phyloP scores from a whole-genome alignment of 2,888 invertebrate species.

The Hirtodrosophila confusa region DNA sequence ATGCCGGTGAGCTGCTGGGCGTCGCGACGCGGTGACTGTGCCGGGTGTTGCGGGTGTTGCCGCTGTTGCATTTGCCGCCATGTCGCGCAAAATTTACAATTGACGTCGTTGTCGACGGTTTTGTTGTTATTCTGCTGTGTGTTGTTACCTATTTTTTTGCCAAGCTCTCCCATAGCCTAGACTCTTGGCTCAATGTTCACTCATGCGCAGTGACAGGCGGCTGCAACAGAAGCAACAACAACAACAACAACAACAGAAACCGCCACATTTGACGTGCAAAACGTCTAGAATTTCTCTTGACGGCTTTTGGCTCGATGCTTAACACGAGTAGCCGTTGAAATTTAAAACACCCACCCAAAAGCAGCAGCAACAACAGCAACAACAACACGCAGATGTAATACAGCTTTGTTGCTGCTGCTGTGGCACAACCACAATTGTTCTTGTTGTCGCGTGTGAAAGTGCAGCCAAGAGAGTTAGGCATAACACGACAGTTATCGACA shows the following conservation, averaged over 20 bases:
- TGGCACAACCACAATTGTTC: constrained; percentile 22
- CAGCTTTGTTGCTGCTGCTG: constrained; percentile 14
- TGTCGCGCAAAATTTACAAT: constrained; percentile 74
- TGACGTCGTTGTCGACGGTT: constrained; percentile 63
- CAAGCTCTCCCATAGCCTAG: constrained; percentile 38
- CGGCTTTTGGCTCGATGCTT: constrained; percentile 63
- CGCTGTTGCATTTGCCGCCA: constrained; percentile 61
- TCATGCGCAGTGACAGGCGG: constrained; percentile 75
- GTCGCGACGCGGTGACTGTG: constrained; percentile 3
- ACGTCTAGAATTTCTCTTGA: constrained; percentile 77
- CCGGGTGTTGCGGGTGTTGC: constrained; percentile 16
- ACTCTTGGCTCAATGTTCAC: constrained; percentile 70
- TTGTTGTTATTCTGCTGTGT: constrained; percentile 22
- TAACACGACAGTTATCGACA: constrained; percentile 25
- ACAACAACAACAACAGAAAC: constrained; percentile 30
- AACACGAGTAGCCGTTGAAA: constrained; percentile 76
- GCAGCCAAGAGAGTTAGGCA: constrained; percentile 12
- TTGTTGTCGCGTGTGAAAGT: constrained; percentile 66
- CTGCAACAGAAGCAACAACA: constrained; percentile 36
- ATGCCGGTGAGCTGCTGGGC: constrained; percentile 36
- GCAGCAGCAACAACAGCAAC: constrained; percentile 33
- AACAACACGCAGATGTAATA: constrained; percentile 25
- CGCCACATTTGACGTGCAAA: constrained; percentile 70
- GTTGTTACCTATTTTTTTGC: constrained; percentile 20
- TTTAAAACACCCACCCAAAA: constrained; percentile 64